A percentile compares a stretch with the other conserved stretches of the same genome.
phyloP scores from a whole-genome alignment of 2,797 vertebrate species.

The Neosalanx taihuensis region DNA sequence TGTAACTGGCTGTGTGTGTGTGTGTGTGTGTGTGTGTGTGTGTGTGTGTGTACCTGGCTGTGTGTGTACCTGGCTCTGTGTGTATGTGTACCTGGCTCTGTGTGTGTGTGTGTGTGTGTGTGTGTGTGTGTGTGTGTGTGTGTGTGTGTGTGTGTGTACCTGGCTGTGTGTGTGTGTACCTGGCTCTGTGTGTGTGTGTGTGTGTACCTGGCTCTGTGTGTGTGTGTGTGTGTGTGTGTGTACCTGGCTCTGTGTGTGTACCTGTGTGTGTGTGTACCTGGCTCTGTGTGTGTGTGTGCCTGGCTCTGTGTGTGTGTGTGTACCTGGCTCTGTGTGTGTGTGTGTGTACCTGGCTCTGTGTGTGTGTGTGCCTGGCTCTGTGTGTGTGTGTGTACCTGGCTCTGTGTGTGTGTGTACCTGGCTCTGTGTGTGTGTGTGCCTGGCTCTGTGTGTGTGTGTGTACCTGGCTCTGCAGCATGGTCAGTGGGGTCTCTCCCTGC shows the following conservation, averaged over 20 bases:
- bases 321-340: neutral
- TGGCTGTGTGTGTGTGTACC: no score
- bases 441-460: slow-evolving; percentile 12
- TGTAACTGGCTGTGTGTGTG: neutral
- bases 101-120: neutral
- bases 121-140: no score
- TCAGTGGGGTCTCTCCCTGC: slow-evolving; percentile 95
- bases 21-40: slow-evolving; percentile 8
- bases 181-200: neutral
- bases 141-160: no score
- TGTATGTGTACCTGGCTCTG: neutral
- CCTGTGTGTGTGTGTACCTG: neutral
- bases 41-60: neutral
- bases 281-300: slow-evolving; percentile 62
- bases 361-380: neutral
- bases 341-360: neutral
- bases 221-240: neutral
- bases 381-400: neutral
- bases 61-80: slow-evolving; percentile 3
- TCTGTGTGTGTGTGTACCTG: neutral
- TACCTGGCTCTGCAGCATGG: slow-evolving; percentile 98
- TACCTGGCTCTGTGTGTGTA: neutral
- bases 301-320: slow-evolving; percentile 79
- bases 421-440: slow-evolving; percentile 2
- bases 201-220: slow-evolving; percentile 7